Base-by-base conservation (phyloP, 2,113 vertebrate species). In the Lampris megalopsis region DNA sequence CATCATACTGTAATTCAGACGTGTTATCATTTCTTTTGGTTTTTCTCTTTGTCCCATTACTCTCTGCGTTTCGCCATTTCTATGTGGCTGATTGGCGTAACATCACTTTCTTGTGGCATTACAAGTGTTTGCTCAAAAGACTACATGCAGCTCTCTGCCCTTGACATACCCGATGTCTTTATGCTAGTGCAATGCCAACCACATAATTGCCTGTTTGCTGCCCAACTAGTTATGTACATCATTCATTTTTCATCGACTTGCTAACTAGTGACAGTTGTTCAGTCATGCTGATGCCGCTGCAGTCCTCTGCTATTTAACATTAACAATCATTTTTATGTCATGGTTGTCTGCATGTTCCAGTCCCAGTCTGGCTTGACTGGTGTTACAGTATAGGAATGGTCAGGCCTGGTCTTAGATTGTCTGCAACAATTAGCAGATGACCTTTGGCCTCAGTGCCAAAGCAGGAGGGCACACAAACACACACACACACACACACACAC, bases 81-180 rank as follows among this genome's bases (percentile, higher is more conserved):
- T 6, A 43, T 37, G 9, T 56, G 61, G 61, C 7, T 75, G 58
- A 70, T 71, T 45, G 56, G 63, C 70, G 67, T 60, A 40, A 11
- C 62, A n/a, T 54, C 49, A 52, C 24, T 24, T 24, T 24, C 24
- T 24, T 24, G 24, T 24, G 24, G 24, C 24, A 24, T 24, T 24
- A 24, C 24, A 24, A 24, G 24, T 24, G 24, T 24, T 24, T 24
- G 24, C 24, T 24, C 24, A 24, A 24, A 24, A 24, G 24, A 24
- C 24, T 24, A 24, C 24, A 68, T 13, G 36, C 53, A 35, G 10
- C 38, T 64, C 35, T 41, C 73, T 68, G 36, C 4, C 7, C 35
- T 71, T 81, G 88, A 77, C 79, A 24, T 69, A 37, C n/a, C 54
- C 4, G 0, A 24, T 66, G 75, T 60, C 84, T 82, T 79, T 86